phyloP scores from a whole-genome alignment of 1,140 invertebrate genomes.

The Orius laevigatus region DNA sequence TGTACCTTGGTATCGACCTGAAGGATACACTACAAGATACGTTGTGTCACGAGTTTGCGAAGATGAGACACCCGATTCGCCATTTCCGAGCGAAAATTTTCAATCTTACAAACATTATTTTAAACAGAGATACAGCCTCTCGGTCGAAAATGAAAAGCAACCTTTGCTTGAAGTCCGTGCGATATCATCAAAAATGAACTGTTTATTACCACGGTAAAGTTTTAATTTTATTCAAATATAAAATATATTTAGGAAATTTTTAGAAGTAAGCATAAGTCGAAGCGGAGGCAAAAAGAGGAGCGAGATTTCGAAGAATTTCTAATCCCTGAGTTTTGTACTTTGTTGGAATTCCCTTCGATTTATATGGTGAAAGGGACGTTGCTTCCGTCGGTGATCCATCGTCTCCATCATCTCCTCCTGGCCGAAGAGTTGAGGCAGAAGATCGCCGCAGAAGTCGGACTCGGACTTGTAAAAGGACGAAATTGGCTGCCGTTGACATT shows the following conservation, averaged over 20 bases:
- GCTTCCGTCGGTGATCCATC: constrained; percentile 74
- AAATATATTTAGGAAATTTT: too few relatives aligned
- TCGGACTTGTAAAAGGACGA: constrained; percentile 26
- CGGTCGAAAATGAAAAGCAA: constrained; percentile 52
- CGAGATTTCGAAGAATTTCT: constrained; percentile 57
- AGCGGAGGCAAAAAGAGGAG: constrained; percentile 28
- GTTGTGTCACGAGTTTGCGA: constrained; percentile 70
- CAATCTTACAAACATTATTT: constrained; percentile 70
- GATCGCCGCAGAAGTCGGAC: constrained; percentile 32
- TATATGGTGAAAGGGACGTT: constrained; percentile 82
- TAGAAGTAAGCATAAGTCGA: neutral
- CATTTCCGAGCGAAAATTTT: constrained; percentile 64
- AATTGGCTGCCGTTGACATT: constrained; percentile 18
- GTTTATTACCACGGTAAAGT: constrained; percentile 46
- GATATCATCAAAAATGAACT: constrained; percentile 60
- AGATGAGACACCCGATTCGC: constrained; percentile 57
- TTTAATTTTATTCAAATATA: constrained; percentile 7
- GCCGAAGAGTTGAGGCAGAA: constrained; percentile 57
- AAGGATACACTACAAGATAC: constrained; percentile 33
- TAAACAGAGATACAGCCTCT: constrained; percentile 49
- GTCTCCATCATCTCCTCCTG: constrained; percentile 54
- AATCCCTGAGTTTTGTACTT: constrained; percentile 76
- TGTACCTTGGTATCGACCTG: constrained; percentile 14
- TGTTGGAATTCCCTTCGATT: constrained; percentile 53
- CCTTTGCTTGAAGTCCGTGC: constrained; percentile 81